Evolutionary conservation across 1,140 invertebrate genomes (phyloP), one percentile per base, ranked within the genome.

Genomic region (Ooceraea biroi): DNA sequence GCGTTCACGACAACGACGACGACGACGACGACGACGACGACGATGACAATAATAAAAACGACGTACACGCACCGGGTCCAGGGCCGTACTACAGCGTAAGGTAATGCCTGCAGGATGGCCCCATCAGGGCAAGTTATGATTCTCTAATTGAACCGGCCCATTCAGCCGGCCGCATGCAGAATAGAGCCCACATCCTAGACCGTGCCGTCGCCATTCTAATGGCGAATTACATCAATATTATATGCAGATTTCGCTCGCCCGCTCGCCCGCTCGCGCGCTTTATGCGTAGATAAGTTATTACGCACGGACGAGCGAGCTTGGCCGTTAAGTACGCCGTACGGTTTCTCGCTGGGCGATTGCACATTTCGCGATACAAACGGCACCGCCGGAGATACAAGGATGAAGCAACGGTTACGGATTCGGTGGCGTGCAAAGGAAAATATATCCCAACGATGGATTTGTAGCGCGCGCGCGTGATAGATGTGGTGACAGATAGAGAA

Each of bases 171-270:
- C 88, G 91, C 92, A 91, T 92, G 90, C 90, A 91, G 92, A 93
- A 93, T 91, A 89, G 91, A 91, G 89, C 91, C 89, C 90, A 93
- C 92, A 91, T 92, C 91, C 91, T 93, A 92, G 91, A 91, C 86
- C 86, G 85, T 88, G 87, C 89, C 86, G 88, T 90, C 89, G 91
- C 87, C 90, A 90, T 92, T 93, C 92, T 92, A 92, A 93, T 92
- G 92, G 91, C 91, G 92, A 93, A 93, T 93, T 93, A 90, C 91
- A 92, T 92, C 92, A 92, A 93, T 92, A 92, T 93, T 92, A 93
- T 92, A 93, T 93, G 92, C 91, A 93, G 92, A 93, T 93, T 92
- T 91, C 84, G 83, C 83, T 55, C 48, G 25, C 55, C 61, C 36
- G 71, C 36, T 25, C 46, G 60, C 58, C 46, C 58, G 73, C 57